A percentile compares a stretch with the other conserved stretches of the same genome.
Evolutionary conservation across 2,888 invertebrate species (phyloP).

Genomic region (Macrosiphum euphorbiae): DNA sequence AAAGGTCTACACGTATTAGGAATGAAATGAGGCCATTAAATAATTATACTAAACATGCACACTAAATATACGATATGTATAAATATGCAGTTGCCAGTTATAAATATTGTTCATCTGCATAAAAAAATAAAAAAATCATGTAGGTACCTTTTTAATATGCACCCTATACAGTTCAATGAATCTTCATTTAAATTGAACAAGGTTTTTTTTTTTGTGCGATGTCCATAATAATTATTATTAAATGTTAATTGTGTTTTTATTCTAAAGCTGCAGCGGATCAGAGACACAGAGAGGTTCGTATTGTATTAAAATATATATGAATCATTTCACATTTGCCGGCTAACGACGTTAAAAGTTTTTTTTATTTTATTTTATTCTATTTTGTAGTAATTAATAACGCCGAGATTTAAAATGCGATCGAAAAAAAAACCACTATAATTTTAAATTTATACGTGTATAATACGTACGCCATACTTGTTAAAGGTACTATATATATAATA

Average conservation of each 20-base stretch:
- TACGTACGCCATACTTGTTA: not conserved
- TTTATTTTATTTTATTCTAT: not conserved
- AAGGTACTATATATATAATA: not conserved
- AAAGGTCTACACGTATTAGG: not conserved
- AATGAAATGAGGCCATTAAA: conserved; percentile 3
- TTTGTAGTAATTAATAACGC: not conserved
- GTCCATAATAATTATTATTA: conserved; percentile 9
- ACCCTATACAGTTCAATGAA: conserved; percentile 38
- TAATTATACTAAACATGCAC: not conserved
- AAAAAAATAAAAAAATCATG: not conserved
- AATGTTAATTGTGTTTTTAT: conserved; percentile 37
- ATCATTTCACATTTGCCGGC: not conserved
- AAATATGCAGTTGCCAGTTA: not conserved
- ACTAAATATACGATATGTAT: not conserved
- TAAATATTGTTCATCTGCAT: conserved; percentile 28
- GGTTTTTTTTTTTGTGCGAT: not conserved
- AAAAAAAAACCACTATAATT: not conserved
- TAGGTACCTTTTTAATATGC: conserved; percentile 30
- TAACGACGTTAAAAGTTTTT: conserved; percentile 19
- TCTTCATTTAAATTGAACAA: conserved; percentile 25
- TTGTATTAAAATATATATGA: not conserved
- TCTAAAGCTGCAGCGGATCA: not conserved
- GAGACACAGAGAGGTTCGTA: not conserved
- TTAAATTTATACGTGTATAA: not conserved
- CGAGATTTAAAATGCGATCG: not conserved